These are phyloP conservation scores for Psammodynastes pulverulentus DNA, from an alignment of 2,113 vertebrate species.

Conservation along the genomic window DNA sequence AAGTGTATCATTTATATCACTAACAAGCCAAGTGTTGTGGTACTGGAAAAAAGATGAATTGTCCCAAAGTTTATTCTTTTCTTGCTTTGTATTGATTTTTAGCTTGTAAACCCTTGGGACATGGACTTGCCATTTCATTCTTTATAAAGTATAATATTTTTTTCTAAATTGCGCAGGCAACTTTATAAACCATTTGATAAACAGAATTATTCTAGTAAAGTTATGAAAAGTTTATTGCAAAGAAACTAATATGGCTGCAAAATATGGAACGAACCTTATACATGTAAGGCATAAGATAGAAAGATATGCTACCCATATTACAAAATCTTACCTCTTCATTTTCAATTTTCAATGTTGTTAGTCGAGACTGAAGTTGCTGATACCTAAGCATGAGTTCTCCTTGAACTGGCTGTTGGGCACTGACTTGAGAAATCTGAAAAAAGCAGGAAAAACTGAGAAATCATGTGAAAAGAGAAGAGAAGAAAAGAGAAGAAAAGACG, in stretches of 20 bases:
- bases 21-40: not conserved
- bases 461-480: slow-evolving; percentile 7
- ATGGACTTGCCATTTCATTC: not conserved
- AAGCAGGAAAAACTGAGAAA: slow-evolving; percentile 44
- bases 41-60: not conserved
- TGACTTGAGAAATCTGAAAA: slow-evolving; percentile 89
- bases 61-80: not conserved
- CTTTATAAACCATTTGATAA: not conserved
- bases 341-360: slow-evolving; percentile 94
- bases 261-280: not conserved
- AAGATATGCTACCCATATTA: not conserved
- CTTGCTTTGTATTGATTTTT: not conserved
- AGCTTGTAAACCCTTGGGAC: not conserved
- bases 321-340: slow-evolving; percentile 89
- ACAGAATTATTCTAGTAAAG: not conserved
- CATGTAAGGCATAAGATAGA: not conserved
- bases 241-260: not conserved
- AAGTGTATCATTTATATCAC: not conserved
- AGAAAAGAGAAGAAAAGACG: not conserved
- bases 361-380: slow-evolving; percentile 93
- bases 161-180: not conserved
- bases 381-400: slow-evolving; percentile 91
- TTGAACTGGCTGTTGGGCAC: slow-evolving; percentile 90
- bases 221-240: not conserved
- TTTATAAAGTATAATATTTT: not conserved